Evolutionary conservation across 1,140 invertebrate genomes (phyloP), one percentile per base, ranked within the genome.

Genomic region (Eumeta japonica): DNA sequence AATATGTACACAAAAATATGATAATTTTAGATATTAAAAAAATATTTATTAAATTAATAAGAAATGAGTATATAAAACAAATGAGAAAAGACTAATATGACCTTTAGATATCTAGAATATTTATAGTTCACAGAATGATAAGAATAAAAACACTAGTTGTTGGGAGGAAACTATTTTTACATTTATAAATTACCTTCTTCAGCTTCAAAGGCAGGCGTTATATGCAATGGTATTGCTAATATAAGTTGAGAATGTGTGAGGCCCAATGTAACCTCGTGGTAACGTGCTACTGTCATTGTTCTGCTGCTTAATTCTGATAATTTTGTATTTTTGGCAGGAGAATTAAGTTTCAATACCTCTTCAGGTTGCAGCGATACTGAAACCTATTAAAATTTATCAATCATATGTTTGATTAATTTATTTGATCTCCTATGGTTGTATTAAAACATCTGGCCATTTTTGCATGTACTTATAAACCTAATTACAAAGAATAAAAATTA

Each of bases 121-220:
- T n/a, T n/a, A n/a, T n/a, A n/a, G n/a, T n/a, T n/a, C n/a, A n/a
- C n/a, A n/a, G n/a, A n/a, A n/a, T n/a, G n/a, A n/a, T n/a, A n/a
- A n/a, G n/a, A n/a, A n/a, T n/a, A n/a, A n/a, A n/a, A n/a, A n/a
- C n/a, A n/a, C n/a, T n/a, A n/a, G n/a, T n/a, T n/a, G n/a, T n/a
- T n/a, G n/a, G n/a, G n/a, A n/a, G n/a, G n/a, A n/a, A n/a, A n/a
- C n/a, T n/a, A n/a, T n/a, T n/a, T n/a, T n/a, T n/a, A n/a, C n/a
- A 24, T 18, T 9, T 17, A 36, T 15, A 20, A 16, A 57, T 72
- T 76, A 89, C 87, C 85, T 53, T 90, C 78, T 58, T 92, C 83
- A 3, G 92, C 94, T 9, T 83, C 84, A 75, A 98, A 98, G 16
- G 90, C 87, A 17, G 94, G 94, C 2, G 94, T 97, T 2, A 94